Conservation (phyloP, 2,888 invertebrate genomes). For the Phortica magna region DNA sequence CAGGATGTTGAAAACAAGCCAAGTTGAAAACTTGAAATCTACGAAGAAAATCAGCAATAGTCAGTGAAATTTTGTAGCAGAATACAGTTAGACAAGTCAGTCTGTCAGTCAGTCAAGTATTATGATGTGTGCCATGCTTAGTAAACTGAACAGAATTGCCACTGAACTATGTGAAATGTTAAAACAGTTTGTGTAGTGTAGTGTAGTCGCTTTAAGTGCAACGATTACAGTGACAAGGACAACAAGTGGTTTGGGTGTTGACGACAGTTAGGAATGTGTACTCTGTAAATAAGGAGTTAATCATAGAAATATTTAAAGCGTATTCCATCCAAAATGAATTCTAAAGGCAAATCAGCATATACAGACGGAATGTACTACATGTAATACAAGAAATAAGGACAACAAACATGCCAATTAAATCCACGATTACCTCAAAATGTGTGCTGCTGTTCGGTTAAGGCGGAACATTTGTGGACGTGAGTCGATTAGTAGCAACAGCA, state of each 20-base stretch:
- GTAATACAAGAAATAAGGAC: not conserved
- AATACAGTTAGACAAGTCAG: conserved; percentile 7
- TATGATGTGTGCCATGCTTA: conserved; percentile 26
- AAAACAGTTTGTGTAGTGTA: not conserved
- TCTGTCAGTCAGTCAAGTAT: conserved; percentile 11
- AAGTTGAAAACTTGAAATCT: not conserved
- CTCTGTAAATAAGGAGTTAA: too few relatives aligned
- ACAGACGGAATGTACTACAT: too few relatives aligned
- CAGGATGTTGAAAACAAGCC: not conserved
- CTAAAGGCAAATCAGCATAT: not conserved
- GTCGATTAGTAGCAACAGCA: not conserved
- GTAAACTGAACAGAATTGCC: not conserved
- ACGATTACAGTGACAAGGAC: not conserved
- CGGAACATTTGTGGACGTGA: not conserved
- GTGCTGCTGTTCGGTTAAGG: conserved; percentile 37
- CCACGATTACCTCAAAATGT: conserved; percentile 14
- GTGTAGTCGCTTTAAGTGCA: not conserved
- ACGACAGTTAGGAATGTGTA: too few relatives aligned
- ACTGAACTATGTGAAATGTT: not conserved
- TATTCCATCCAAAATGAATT: conserved; percentile 4
- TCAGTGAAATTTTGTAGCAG: not conserved
- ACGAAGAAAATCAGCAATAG: not conserved
- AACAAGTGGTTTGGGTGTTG: not conserved
- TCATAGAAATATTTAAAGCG: not conserved
- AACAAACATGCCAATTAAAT: not conserved